Evolutionary conservation across 2,797 vertebrate species (phyloP).

Genomic region (Pelobates cultripes): DNA sequence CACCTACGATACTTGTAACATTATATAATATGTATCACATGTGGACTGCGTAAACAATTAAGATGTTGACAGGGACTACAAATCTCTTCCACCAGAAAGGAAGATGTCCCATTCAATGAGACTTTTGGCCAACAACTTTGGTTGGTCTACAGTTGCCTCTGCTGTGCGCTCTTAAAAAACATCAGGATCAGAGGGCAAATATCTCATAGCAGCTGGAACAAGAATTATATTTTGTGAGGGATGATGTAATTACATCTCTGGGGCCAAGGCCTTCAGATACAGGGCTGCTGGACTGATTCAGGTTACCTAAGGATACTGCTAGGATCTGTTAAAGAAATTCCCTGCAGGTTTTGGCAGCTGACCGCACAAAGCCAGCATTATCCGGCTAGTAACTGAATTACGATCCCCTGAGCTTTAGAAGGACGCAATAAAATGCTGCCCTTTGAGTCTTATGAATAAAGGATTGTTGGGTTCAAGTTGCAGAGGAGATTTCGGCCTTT

Average conservation of each 20-base stretch:
- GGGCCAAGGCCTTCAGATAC: slow-evolving; percentile 52
- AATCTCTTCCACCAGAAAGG: background rate
- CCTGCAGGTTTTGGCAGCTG: slow-evolving; percentile 61
- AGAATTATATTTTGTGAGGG: slow-evolving; percentile 59
- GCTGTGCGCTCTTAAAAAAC: slow-evolving; percentile 55
- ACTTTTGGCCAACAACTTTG: slow-evolving; percentile 61
- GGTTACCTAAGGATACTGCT: slow-evolving; percentile 70
- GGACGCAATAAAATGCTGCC: slow-evolving; percentile 49
- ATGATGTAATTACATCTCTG: slow-evolving; percentile 68
- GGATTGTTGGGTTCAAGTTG: slow-evolving; percentile 51
- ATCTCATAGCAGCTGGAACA: slow-evolving; percentile 66
- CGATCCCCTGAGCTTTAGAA: slow-evolving; percentile 56
- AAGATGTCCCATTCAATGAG: background rate
- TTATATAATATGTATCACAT: background rate
- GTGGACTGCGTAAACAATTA: background rate
- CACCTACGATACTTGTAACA: background rate
- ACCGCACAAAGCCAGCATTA: slow-evolving; percentile 69
- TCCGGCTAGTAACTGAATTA: slow-evolving; percentile 56
- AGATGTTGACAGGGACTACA: background rate
- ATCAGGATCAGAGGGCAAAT: slow-evolving; percentile 65
- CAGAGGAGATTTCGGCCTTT: slow-evolving; percentile 28
- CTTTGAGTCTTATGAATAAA: slow-evolving; percentile 56
- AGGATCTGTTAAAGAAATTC: slow-evolving; percentile 67
- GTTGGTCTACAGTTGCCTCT: slow-evolving; percentile 54
- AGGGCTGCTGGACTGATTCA: slow-evolving; percentile 60